Evolutionary conservation across 2,113 vertebrate species (phyloP).

Genomic region (Todiramphus saurophagus): DNA sequence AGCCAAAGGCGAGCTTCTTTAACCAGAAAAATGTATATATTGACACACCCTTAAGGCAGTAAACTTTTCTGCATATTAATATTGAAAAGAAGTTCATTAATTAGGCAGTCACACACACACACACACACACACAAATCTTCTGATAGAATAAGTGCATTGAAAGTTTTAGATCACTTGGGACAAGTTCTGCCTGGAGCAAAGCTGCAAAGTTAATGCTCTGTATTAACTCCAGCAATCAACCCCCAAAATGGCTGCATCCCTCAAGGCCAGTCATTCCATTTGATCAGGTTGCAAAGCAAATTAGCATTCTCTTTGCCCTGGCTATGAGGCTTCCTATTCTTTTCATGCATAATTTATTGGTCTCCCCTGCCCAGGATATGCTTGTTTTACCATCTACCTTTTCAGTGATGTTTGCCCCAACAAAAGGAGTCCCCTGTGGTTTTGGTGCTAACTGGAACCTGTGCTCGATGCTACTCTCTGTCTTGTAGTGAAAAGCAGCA

Average conservation of each 20-base stretch:
- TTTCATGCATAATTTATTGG: constrained; percentile 71
- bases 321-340: constrained; percentile 53
- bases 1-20: constrained; percentile 65
- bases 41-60: constrained; percentile 76
- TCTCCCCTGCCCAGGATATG: constrained; percentile 32
- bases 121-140: constrained; percentile 50
- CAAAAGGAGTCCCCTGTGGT: neutral
- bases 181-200: constrained; percentile 68
- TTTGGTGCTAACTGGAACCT: constrained; percentile 1
- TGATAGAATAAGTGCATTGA: constrained; percentile 68
- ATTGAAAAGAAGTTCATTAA: constrained; percentile 74
- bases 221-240: constrained; percentile 67
- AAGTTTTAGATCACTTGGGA: constrained; percentile 70
- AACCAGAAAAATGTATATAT: constrained; percentile 73
- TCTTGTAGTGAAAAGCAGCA: neutral
- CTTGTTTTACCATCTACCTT: constrained; percentile 42
- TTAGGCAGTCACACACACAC: constrained; percentile 60
- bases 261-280: constrained; percentile 62
- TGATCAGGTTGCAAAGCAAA: constrained; percentile 68
- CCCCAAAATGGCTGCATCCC: constrained; percentile 66
- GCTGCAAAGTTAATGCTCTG: constrained; percentile 73
- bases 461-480: neutral
- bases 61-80: constrained; percentile 77
- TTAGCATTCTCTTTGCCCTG: constrained; percentile 66
- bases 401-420: neutral